Base-by-base conservation (phyloP, 2,113 vertebrate genomes). In the Petrocephalus zakoni region DNA sequence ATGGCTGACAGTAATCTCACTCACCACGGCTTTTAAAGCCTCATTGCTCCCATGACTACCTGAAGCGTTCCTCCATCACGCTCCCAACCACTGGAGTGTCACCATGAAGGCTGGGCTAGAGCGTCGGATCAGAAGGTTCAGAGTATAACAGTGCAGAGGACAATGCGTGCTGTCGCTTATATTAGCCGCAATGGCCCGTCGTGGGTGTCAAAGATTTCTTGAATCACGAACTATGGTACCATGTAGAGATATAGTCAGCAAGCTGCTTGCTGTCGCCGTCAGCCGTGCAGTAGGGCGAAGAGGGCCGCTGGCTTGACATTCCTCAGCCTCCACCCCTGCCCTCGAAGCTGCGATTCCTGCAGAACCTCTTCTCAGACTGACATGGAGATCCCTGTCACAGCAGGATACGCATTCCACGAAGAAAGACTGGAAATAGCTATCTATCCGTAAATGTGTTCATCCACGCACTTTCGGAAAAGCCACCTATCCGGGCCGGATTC, bases 21-120 rank as follows among this genome's bases (percentile, higher is more conserved):
- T 78, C 72, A 78, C 72, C 72, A 42, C 17, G 72, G 72, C 29
- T 78, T 78, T 78, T 78, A 78, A 78, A 78, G 72, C 72, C 72
- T 78, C 72, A 78, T 78, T 78, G 29, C 72, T 19, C 72, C 72
- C 72, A 78, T 78, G 72, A 42, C 72, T 68, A 29, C 61, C 61
- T 68, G 61, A 68, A 68, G 61, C 72, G 34, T 42, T 78, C 72
- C 34, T 42, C 72, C 72, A 78, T 78, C 72, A 78, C 34, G 34
- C 72, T 42, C 42, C 34, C 29, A 19, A 42, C 29, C 29, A 19
- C 72, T 78, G 34, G 29, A 6, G 34, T 78, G 72, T 78, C 34
- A 78, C 72, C 17, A 19, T 37, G 72, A 78, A 42, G 15, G 72
- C 68, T 19, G 34, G 68, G 68, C 34, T 42, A 8, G 15, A 78